phyloP scores from a whole-genome alignment of 2,113 vertebrate genomes.

The Meleagris gallopavo region DNA sequence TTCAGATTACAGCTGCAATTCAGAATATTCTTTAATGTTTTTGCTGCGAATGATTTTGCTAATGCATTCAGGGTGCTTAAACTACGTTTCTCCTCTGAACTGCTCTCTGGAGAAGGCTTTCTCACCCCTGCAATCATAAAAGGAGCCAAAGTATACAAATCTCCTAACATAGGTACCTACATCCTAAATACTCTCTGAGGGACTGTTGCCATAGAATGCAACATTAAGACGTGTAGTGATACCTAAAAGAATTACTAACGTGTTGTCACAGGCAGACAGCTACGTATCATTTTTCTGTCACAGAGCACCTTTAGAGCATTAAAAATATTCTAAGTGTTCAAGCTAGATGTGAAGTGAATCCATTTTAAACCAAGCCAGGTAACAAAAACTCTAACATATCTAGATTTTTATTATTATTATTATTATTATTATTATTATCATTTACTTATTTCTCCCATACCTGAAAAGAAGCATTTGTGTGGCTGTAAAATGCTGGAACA shows the following conservation, averaged over 20 bases:
- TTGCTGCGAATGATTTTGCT: conserved; percentile 19
- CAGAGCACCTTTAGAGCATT: conserved; percentile 35
- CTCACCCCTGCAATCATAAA: conserved; percentile 23
- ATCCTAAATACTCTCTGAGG: conserved; percentile 46
- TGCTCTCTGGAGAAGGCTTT: conserved; percentile 57
- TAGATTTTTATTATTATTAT: too few relatives aligned
- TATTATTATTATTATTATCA: too few relatives aligned
- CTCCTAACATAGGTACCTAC: conserved; percentile 26
- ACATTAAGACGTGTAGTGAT: neutral
- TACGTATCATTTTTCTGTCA: conserved; percentile 42
- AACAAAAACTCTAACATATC: conserved; percentile 14
- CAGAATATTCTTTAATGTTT: conserved; percentile 13
- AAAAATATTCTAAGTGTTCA: conserved; percentile 43
- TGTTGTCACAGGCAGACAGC: conserved; percentile 38
- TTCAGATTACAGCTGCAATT: conserved; percentile 28
- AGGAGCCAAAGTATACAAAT: conserved; percentile 49
- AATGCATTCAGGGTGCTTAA: conserved; percentile 27
- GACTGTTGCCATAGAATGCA: neutral
- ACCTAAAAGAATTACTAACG: conserved; percentile 23
- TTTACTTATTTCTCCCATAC: neutral
- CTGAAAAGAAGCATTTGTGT: neutral
- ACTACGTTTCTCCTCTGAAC: conserved; percentile 4
- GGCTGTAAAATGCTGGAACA: conserved; percentile 31
- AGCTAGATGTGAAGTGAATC: neutral
- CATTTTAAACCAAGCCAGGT: conserved; percentile 6